Percentiles rank a stretch among this genome's conserved stretches.
Conservation (phyloP, 1,140 invertebrate genomes). For the Leptinotarsa texana region DNA sequence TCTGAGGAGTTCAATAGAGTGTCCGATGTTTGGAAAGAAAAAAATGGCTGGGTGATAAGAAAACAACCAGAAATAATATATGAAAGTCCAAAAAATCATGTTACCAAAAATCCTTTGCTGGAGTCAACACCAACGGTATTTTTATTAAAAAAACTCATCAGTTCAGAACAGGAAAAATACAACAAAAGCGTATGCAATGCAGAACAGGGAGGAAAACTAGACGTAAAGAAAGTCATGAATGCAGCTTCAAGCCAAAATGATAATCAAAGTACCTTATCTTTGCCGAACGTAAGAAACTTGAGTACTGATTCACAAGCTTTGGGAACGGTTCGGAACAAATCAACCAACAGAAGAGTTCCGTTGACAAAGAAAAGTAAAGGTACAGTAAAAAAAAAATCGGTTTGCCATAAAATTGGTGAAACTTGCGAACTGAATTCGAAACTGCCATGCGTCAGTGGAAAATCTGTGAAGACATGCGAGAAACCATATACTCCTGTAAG, state of each 20-base stretch:
- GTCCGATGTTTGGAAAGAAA: background rate
- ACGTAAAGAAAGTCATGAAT: background rate
- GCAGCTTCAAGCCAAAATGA: background rate
- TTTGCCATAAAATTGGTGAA: background rate
- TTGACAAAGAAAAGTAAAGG: background rate
- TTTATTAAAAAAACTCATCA: background rate
- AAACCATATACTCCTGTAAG: constrained; percentile 15
- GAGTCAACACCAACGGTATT: background rate
- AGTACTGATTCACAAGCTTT: background rate
- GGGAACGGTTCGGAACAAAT: too few relatives aligned
- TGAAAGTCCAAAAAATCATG: too few relatives aligned
- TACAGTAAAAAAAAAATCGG: background rate
- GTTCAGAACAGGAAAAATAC: background rate
- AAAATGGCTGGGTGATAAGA: background rate
- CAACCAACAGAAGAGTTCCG: background rate
- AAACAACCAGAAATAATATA: too few relatives aligned
- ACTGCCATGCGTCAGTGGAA: background rate
- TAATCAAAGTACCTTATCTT: background rate
- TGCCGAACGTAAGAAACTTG: constrained; percentile 10
- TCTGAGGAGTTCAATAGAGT: background rate
- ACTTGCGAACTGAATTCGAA: background rate
- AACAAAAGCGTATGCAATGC: background rate
- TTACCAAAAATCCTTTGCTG: too few relatives aligned
- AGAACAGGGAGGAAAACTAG: background rate
- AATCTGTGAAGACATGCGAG: constrained; percentile 1